Evolutionary conservation across 2,797 vertebrate species (phyloP).

Genomic region (Lacerta viridis): DNA sequence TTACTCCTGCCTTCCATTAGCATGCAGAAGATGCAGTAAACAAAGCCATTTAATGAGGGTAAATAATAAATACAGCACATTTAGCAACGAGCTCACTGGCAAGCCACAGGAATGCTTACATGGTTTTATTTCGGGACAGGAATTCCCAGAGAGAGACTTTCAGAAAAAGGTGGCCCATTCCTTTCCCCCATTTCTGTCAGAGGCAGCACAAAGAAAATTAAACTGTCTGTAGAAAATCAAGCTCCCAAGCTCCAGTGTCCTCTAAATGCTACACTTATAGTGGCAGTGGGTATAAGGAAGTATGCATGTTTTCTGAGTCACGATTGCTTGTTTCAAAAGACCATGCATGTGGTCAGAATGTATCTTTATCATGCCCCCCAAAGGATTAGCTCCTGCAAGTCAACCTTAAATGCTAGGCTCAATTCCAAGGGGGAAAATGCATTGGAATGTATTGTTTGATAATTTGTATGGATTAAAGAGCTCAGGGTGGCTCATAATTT

Average conservation of each 20-base stretch:
- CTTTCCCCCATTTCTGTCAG: background rate
- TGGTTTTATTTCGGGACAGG: background rate
- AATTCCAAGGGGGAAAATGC: no score
- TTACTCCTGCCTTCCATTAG: background rate
- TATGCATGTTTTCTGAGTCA: background rate
- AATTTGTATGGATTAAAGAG: no score
- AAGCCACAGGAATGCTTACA: background rate
- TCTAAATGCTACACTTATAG: background rate
- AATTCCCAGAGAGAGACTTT: background rate
- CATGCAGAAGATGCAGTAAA: background rate
- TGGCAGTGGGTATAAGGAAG: background rate
- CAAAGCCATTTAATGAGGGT: background rate
- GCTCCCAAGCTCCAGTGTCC: background rate
- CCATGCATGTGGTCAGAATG: background rate
- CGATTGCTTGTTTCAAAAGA: background rate
- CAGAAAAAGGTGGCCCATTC: background rate
- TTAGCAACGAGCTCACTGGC: background rate
- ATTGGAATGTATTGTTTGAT: no score
- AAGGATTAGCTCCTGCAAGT: no score
- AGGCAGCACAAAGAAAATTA: background rate
- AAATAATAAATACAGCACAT: constrained; percentile 17
- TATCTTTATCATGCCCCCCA: background rate
- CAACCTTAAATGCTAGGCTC: no score
- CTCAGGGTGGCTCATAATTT: no score
- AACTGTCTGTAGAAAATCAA: background rate